phyloP scores from a whole-genome alignment of 2,888 invertebrate genomes.

The Trachelus stipa region DNA sequence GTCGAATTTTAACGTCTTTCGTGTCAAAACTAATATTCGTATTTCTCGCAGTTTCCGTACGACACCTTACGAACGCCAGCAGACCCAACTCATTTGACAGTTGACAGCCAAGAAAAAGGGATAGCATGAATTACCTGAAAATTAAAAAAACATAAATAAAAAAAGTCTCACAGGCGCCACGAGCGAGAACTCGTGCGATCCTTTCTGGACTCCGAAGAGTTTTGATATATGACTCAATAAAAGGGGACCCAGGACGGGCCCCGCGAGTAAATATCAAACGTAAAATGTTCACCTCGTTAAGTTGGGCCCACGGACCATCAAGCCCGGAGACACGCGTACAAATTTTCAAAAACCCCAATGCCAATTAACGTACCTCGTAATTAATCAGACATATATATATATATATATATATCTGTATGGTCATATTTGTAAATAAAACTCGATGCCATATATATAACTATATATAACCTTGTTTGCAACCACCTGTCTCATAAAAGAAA shows the following conservation, averaged over 20 bases:
- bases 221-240: slow-evolving; percentile 65
- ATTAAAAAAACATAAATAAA: background rate
- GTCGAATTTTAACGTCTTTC: background rate
- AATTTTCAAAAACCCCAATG: slow-evolving; percentile 27
- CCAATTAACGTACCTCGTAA: slow-evolving; percentile 48
- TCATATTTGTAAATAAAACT: background rate
- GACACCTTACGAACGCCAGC: background rate
- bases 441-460: background rate
- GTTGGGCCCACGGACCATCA: slow-evolving; percentile 16
- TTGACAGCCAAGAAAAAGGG: background rate
- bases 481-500: background rate
- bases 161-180: background rate
- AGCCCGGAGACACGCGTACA: slow-evolving; percentile 32
- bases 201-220: slow-evolving; percentile 16
- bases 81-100: background rate
- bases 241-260: slow-evolving; percentile 55
- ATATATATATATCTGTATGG: background rate
- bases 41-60: background rate
- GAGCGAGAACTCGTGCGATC: slow-evolving; percentile 5
- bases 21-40: background rate
- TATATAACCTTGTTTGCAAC: background rate
- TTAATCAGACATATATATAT: background rate
- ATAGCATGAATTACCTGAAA: slow-evolving; percentile 2
- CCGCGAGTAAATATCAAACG: slow-evolving; percentile 60
- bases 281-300: slow-evolving; percentile 62